Conservation (phyloP, 2,113 vertebrate species). For the Brachyhypopomus occidentalis region DNA sequence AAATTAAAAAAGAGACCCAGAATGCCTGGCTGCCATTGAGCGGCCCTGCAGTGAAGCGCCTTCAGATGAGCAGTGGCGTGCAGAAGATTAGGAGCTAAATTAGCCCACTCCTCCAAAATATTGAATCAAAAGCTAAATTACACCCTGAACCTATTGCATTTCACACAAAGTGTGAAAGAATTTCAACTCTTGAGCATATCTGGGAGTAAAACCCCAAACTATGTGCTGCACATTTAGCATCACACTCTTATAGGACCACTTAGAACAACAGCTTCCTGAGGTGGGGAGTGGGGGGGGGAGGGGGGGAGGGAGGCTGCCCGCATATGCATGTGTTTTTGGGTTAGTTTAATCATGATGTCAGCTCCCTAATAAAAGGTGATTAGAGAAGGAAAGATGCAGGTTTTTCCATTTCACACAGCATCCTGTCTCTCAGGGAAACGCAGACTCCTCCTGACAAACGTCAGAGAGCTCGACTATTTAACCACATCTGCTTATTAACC, state of each 20-base stretch:
- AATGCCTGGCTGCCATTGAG: too few species aligned
- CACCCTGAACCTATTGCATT: neutral
- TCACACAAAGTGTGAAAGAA: neutral
- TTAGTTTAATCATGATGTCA: conserved; percentile 99
- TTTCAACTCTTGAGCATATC: too few species aligned
- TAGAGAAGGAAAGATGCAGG: conserved; percentile 98
- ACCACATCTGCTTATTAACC: conserved; percentile 99
- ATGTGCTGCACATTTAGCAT: conserved; percentile 66
- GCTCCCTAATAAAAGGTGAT: conserved; percentile 99
- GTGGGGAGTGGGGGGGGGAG: neutral
- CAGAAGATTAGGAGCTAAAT: conserved; percentile 35
- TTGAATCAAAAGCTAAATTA: conserved; percentile 32
- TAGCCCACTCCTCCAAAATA: conserved; percentile 24
- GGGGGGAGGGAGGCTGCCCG: neutral
- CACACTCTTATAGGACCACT: conserved; percentile 71
- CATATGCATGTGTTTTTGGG: conserved; percentile 29
- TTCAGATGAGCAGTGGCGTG: conserved; percentile 39
- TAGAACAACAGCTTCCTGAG: neutral
- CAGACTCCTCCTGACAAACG: conserved; percentile 93
- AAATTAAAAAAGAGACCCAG: conserved; percentile 44
- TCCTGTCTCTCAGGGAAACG: conserved; percentile 91
- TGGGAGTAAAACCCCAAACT: neutral
- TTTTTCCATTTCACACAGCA: conserved; percentile 97
- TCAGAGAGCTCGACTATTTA: conserved; percentile 99
- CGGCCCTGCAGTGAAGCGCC: neutral